Conservation (phyloP, 2,797 vertebrate genomes). For the Sciurus carolinensis region DNA sequence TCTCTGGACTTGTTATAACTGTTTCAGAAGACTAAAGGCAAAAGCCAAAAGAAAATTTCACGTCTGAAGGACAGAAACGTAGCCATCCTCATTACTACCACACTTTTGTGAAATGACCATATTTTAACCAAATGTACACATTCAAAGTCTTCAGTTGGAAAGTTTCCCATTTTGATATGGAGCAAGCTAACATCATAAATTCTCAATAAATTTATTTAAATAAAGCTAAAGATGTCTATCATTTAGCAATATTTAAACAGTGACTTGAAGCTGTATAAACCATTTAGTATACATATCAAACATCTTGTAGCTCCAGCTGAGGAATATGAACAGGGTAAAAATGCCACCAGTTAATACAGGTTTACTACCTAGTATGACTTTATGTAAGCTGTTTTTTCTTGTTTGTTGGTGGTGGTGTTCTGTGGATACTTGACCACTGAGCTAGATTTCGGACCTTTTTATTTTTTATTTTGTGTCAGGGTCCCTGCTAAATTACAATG, state of each 20-base stretch:
- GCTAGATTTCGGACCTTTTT: too few species aligned
- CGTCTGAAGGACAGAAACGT: constrained; percentile 69
- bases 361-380: background rate
- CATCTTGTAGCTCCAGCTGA: background rate
- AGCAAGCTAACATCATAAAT: constrained; percentile 7
- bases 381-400: constrained; percentile 43
- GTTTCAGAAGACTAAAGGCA: constrained; percentile 64
- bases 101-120: constrained; percentile 49
- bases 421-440: too few species aligned
- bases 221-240: constrained; percentile 30
- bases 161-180: background rate
- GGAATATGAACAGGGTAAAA: constrained; percentile 28
- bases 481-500: too few species aligned
- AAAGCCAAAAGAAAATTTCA: constrained; percentile 73
- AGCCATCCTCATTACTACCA: constrained; percentile 77
- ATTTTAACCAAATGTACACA: constrained; percentile 71
- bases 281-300: constrained; percentile 41
- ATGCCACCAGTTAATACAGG: constrained; percentile 7
- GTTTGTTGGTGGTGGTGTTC: too few species aligned
- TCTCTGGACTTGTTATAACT: constrained; percentile 69
- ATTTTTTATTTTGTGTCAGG: too few species aligned
- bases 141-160: constrained; percentile 82
- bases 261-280: constrained; percentile 69
- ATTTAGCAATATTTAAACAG: constrained; percentile 65
- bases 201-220: constrained; percentile 57